These are phyloP conservation scores for Lamellibrachia satsuma DNA, from an alignment of 2,888 invertebrate species.

Conservation along the genomic window DNA sequence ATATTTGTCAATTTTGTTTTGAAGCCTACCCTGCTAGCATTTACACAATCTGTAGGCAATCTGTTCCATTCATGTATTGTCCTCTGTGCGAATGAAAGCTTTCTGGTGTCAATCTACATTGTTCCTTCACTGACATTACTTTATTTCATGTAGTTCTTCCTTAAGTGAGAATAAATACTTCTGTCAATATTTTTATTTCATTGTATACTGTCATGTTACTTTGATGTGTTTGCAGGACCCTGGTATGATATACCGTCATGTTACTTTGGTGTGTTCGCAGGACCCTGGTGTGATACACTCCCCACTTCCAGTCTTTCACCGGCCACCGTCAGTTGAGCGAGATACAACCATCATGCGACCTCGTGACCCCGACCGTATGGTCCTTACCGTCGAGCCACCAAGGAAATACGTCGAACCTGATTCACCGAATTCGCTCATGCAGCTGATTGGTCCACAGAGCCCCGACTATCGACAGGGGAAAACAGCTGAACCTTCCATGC, in stretches of 20 bases:
- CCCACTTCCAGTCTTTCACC: slow-evolving; percentile 37
- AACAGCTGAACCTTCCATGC: background rate
- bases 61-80: too few relatives aligned
- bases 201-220: background rate
- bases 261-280: slow-evolving; percentile 24
- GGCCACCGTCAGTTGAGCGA: slow-evolving; percentile 33
- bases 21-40: too few relatives aligned
- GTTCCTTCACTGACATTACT: too few relatives aligned
- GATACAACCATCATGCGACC: slow-evolving; percentile 36
- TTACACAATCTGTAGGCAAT: too few relatives aligned
- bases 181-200: background rate
- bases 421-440: slow-evolving; percentile 34
- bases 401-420: slow-evolving; percentile 30
- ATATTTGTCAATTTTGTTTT: too few relatives aligned
- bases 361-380: slow-evolving; percentile 31
- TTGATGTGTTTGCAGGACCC: background rate
- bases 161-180: too few relatives aligned
- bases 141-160: too few relatives aligned
- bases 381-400: slow-evolving; percentile 34
- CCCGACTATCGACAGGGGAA: slow-evolving; percentile 25
- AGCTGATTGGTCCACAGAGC: slow-evolving; percentile 35
- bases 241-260: background rate
- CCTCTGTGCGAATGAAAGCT: too few relatives aligned
- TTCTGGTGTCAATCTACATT: too few relatives aligned
- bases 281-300: slow-evolving; percentile 37